Conservation (phyloP, 1,140 invertebrate species). For the Diprion similis region DNA sequence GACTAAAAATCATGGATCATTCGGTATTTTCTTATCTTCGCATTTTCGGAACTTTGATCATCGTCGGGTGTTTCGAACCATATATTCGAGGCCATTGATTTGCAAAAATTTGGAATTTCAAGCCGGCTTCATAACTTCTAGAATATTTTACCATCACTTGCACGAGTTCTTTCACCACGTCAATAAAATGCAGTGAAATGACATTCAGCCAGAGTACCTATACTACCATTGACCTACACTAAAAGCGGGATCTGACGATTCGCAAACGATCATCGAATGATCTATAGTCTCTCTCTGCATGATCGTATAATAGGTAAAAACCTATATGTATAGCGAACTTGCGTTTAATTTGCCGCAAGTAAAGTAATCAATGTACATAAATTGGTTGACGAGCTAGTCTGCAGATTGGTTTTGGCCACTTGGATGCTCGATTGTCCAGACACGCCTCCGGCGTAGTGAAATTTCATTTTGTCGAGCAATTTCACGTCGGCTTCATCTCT, state of each 20-base stretch:
- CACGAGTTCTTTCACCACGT: not conserved
- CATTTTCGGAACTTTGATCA: too few relatives aligned
- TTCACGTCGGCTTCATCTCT: conserved; percentile 58
- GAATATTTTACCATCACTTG: too few relatives aligned
- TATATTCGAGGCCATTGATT: too few relatives aligned
- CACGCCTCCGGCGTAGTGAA: conserved; percentile 61
- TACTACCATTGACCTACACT: too few relatives aligned
- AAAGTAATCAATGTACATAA: conserved; percentile 55
- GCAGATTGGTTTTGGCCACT: conserved; percentile 54
- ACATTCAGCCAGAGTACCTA: not conserved
- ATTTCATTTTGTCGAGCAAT: conserved; percentile 63
- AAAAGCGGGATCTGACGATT: too few relatives aligned
- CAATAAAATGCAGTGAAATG: not conserved
- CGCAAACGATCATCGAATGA: not conserved
- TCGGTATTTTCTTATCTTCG: too few relatives aligned
- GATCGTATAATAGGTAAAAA: not conserved
- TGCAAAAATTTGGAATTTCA: conserved; percentile 15
- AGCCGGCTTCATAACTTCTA: too few relatives aligned
- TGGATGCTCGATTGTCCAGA: conserved; percentile 60
- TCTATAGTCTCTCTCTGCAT: not conserved
- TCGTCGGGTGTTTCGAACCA: too few relatives aligned
- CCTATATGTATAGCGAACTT: too few relatives aligned
- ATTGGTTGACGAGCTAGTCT: conserved; percentile 57
- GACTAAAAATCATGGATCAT: too few relatives aligned
- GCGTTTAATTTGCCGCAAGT: conserved; percentile 35